A percentile compares a stretch with the other conserved stretches of the same genome.
phyloP scores from a whole-genome alignment of 2,797 vertebrate genomes.

The Simalia tracyae region DNA sequence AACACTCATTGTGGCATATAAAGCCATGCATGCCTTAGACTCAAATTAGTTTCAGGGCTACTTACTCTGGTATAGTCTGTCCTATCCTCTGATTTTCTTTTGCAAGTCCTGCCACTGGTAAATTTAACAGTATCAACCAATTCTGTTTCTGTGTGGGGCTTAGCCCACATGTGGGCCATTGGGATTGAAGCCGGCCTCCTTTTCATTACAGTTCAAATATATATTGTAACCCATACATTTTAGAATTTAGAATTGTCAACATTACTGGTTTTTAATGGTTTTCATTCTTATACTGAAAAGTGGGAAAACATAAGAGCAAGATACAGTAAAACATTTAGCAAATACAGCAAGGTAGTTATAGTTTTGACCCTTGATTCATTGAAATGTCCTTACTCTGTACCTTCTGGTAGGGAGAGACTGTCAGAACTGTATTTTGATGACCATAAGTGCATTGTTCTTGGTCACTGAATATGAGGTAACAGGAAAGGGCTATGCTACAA shows the following conservation, averaged over 20 bases:
- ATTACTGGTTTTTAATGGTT: not conserved
- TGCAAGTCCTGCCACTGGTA: not conserved
- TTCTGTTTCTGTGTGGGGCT: not conserved
- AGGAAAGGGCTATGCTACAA: not conserved
- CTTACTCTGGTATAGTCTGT: not conserved
- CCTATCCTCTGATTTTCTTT: not conserved
- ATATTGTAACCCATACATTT: not conserved
- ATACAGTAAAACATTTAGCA: not conserved
- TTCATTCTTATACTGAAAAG: too few relatives aligned
- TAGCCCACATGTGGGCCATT: not conserved
- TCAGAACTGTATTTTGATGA: not conserved
- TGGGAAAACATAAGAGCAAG: not conserved
- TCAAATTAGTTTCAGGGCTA: not conserved
- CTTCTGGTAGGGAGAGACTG: not conserved
- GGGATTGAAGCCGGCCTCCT: not conserved
- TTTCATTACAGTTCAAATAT: not conserved
- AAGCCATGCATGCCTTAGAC: not conserved
- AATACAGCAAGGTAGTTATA: not conserved
- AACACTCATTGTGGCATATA: not conserved
- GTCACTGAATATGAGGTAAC: not conserved
- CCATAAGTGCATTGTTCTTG: not conserved
- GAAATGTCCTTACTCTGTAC: not conserved
- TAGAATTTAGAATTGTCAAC: not conserved
- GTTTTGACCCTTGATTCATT: not conserved
- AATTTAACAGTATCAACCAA: not conserved